Evolutionary conservation across 2,888 invertebrate genomes (phyloP), one percentile per base, ranked within the genome.

Genomic region (Zygothrica quintamaculata): DNA sequence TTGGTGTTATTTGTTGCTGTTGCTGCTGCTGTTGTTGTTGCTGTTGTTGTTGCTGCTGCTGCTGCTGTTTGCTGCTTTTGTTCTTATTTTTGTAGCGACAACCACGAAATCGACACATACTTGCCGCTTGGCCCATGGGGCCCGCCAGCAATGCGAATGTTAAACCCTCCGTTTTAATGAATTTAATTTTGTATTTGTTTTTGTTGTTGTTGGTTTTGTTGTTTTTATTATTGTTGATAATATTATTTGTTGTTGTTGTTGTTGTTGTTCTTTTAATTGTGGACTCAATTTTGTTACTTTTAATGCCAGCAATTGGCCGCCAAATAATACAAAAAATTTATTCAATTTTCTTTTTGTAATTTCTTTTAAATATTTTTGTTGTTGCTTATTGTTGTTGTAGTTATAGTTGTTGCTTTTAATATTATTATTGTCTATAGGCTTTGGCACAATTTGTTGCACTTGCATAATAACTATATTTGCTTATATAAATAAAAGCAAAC

Each of bases 41-140:
- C 0, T 69, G 74, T 0, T 77, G 84, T 0, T 80, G 74, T 0
- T 65, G 73, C 4, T 57, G 77, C 1, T 72, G 82, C 0, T 79
- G 84, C 3, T 80, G 81, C 6, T 86, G 76, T 2, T 79, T 84
- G 60, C 56, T 62, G 34, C 77, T 89, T 37, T 86, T 88, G 58
- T 92, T 94, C 93, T 94, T 94, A 92, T 94, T 95, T 93, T 95
- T 95, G 92, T 94, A 94, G 91, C 94, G 94, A 92, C 94, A 93
- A 93, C 94, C 94, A 92, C 94, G 94, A 92, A 95, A 93, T 93
- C 94, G 94, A 92, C 95, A 95, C 95, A 95, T 95, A 92, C 94
- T 95, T 93, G 94, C 94, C 92, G 94, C 93, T 92, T 95, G 95
- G 93, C 95, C 95, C 95, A 95, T 95, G 89, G 91, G 91, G 90